Percentiles rank a stretch among this genome's conserved stretches.
Evolutionary conservation across 2,113 vertebrate species (phyloP).

Genomic region (Engraulis encrasicolus): DNA sequence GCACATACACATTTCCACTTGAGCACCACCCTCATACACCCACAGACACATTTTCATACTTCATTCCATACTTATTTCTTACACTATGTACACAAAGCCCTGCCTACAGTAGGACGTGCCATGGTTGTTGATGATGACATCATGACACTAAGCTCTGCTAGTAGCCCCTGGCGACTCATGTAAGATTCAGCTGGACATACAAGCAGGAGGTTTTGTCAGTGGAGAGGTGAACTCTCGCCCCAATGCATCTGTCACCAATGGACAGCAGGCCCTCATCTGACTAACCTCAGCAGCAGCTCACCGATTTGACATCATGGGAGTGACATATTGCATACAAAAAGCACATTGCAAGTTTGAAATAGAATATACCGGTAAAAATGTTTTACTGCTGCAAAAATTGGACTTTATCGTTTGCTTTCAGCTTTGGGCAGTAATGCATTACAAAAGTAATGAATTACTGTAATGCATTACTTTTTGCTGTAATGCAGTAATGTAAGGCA

Average conservation of each 20-base stretch:
- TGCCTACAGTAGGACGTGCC: neutral
- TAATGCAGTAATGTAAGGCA: neutral
- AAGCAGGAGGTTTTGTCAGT: neutral
- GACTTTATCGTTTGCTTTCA: neutral
- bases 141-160: neutral
- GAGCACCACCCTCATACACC: neutral
- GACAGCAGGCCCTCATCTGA: neutral
- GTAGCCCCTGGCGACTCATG: neutral
- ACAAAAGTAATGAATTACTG: too few relatives aligned
- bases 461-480: too few relatives aligned
- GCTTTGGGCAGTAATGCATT: too few relatives aligned
- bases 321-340: neutral
- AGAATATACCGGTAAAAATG: neutral
- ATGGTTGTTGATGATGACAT: neutral
- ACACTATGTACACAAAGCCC: neutral
- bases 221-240: neutral
- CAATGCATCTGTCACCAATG: neutral
- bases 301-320: slow-evolving; percentile 1
- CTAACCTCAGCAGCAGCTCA: neutral
- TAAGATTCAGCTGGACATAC: neutral
- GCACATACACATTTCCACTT: neutral
- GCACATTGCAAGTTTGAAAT: neutral
- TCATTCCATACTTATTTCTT: too few relatives aligned
- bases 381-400: neutral
- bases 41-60: neutral